Conservation (phyloP, 2,888 invertebrate species). For the Ophion slaviceki region DNA sequence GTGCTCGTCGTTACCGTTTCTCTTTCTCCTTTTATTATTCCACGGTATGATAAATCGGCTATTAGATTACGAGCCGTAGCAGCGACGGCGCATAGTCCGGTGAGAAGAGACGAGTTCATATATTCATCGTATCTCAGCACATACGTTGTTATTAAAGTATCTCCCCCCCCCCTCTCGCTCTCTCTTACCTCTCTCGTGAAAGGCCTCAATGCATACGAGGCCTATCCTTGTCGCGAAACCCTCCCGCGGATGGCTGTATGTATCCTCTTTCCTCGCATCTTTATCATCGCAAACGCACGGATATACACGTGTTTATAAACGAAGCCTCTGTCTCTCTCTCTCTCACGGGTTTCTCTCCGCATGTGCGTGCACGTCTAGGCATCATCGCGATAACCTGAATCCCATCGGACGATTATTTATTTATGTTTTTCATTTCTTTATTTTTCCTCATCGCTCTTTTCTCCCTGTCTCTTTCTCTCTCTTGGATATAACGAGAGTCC, state of each 20-base stretch:
- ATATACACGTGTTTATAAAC: not conserved
- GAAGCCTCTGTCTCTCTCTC: not conserved
- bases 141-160: constrained; percentile 48
- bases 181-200: constrained; percentile 55
- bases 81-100: not conserved
- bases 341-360: not conserved
- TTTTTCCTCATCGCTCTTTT: no score
- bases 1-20: constrained; percentile 51
- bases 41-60: constrained; percentile 58
- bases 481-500: constrained; percentile 25
- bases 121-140: constrained; percentile 35
- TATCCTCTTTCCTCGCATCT: constrained; percentile 37
- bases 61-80: constrained; percentile 50
- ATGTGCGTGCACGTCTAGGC: constrained; percentile 6
- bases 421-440: not conserved
- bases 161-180: no score
- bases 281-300: not conserved
- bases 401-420: constrained; percentile 21
- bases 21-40: constrained; percentile 56
- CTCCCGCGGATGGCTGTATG: constrained; percentile 12
- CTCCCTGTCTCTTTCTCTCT: not conserved
- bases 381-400: constrained; percentile 51
- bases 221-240: constrained; percentile 34
- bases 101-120: constrained; percentile 29
- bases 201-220: constrained; percentile 46